phyloP scores from a whole-genome alignment of 1,140 invertebrate genomes.

The Neodiprion lecontei region DNA sequence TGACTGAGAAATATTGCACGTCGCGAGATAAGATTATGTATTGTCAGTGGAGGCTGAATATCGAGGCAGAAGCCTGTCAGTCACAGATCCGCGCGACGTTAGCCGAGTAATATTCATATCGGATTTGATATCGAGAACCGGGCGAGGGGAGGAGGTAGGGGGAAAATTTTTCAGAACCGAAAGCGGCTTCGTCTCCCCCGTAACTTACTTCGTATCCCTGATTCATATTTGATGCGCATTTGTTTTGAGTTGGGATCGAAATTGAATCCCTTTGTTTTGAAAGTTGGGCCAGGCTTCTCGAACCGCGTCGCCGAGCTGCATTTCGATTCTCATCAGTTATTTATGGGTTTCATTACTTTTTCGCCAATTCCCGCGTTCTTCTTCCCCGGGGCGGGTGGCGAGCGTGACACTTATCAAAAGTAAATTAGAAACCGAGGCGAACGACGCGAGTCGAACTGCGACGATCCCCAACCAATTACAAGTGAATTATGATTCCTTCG shows the following conservation, averaged over 20 bases:
- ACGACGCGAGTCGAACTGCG: slow-evolving; percentile 12
- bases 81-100: no score
- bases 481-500: slow-evolving; percentile 42
- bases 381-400: slow-evolving; percentile 14
- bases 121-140: no score
- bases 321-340: slow-evolving; percentile 49
- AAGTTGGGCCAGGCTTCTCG: slow-evolving; percentile 34
- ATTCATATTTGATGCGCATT: slow-evolving; percentile 44
- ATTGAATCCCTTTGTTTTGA: slow-evolving; percentile 28
- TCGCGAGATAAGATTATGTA: no score
- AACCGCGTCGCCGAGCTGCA: neutral
- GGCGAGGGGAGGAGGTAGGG: neutral
- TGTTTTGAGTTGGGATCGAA: slow-evolving; percentile 27
- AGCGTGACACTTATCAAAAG: slow-evolving; percentile 41
- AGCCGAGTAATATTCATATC: no score
- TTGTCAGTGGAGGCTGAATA: no score
- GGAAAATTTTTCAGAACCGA: neutral
- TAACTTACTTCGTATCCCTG: neutral
- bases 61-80: no score
- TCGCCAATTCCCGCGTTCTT: neutral
- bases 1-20: no score
- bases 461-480: slow-evolving; percentile 35
- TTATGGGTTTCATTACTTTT: slow-evolving; percentile 45
- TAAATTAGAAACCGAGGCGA: slow-evolving; percentile 40
- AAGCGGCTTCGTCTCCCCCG: neutral